Percentiles rank a stretch among this genome's conserved stretches.
Conservation (phyloP, 2,113 vertebrate genomes). For the Marmota monax region DNA sequence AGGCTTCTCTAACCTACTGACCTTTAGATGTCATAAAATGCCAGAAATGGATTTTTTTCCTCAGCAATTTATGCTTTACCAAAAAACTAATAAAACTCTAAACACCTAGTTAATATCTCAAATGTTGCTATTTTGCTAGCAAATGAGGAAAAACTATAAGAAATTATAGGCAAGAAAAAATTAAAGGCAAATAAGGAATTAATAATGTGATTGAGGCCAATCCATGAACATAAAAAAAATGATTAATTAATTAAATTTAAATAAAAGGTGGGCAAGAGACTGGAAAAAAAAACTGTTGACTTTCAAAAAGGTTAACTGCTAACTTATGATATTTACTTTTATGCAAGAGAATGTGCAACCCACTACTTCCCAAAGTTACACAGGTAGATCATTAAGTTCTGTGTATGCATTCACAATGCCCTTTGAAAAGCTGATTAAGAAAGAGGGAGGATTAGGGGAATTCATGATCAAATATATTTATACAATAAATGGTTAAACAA, state of each 20-base stretch:
- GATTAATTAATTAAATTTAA: not conserved
- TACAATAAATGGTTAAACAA: constrained; percentile 16
- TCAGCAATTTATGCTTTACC: constrained; percentile 41
- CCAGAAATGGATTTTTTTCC: not conserved
- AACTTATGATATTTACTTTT: not conserved
- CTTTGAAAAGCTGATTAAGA: not conserved
- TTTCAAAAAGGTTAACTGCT: not conserved
- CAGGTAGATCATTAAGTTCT: not conserved
- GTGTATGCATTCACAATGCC: not conserved
- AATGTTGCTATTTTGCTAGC: constrained; percentile 34
- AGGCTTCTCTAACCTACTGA: constrained; percentile 35
- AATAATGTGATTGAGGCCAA: not conserved
- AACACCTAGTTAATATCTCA: constrained; percentile 37
- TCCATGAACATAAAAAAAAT: not conserved
- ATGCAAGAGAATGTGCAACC: not conserved
- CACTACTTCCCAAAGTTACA: constrained; percentile 22
- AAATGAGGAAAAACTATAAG: constrained; percentile 34
- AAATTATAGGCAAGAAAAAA: not conserved
- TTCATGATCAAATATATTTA: not conserved
- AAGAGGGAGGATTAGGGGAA: not conserved
- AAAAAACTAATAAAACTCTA: constrained; percentile 50
- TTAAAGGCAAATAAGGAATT: not conserved
- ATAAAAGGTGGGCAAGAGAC: not conserved
- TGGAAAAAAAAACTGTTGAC: not conserved
- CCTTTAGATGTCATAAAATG: constrained; percentile 60